Evolutionary conservation across 2,888 invertebrate species (phyloP), one percentile per base, ranked within the genome.

Genomic region (Tetheella fluctuosa): DNA sequence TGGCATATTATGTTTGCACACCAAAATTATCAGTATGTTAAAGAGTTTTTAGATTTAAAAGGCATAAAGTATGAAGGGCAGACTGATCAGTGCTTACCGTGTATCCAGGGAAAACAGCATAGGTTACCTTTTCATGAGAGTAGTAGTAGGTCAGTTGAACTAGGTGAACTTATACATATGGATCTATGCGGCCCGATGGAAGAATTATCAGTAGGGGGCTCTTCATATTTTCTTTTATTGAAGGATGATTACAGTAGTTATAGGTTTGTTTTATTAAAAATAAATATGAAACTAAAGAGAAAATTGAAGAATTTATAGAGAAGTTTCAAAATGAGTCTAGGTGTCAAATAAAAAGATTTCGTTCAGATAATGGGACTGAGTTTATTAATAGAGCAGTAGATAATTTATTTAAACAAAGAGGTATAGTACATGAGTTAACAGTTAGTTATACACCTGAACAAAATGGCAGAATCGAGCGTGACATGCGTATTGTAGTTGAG

Each of bases 1-100:
- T 68, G 68, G 64, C 68, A 68, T 30, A 62, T 64, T 59, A 62
- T n/a, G 52, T 52, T 68, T 6, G 65, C 61, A 30, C 67, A 68
- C 12, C 64, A 65, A 61, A 64, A 65, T 34, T n/a, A 61, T 6
- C 52, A 62, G 12, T 20, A 68, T 58, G 62, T 65, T 2, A 65
- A 25, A 55, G 54, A 37, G 5, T 4, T 37, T 37, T 15, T 37
- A 37, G 10, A 34, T 10, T 2, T 7, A 34, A 34, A 34, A 7
- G 10, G 7, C 7, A 34, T 34, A 25, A 25, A 25, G 10, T 10
- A 34, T 34, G 34, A 12, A 34, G 2, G 6, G 25, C 6, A 4
- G 25, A 25, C 25, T 25, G 34, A 34, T 12, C 8, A 34, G 10
- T 34, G 34, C 13, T 5, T 2, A 34, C 4, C 12, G 2, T 34